phyloP scores from a whole-genome alignment of 2,888 invertebrate species.

The Epinotia brunnichana region DNA sequence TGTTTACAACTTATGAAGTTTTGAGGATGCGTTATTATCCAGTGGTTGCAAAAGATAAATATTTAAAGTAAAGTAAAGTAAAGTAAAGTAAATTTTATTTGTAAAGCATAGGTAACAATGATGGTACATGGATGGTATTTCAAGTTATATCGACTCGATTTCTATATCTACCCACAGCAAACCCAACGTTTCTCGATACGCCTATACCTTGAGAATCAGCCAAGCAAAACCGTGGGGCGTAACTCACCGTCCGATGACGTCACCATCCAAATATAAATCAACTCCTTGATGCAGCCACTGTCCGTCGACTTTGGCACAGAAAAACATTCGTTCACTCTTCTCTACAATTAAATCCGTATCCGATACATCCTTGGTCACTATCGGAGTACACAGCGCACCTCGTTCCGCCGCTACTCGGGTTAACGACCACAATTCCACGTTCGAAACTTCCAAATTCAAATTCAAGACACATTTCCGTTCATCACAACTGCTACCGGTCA shows the following conservation, averaged over 20 bases:
- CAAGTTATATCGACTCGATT: not conserved
- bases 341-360: conserved; percentile 60
- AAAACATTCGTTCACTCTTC: conserved; percentile 62
- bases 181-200: not conserved
- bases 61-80: no score
- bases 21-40: conserved; percentile 3
- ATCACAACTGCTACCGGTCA: conserved; percentile 63
- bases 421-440: conserved; percentile 68
- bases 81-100: no score
- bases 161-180: conserved; percentile 26
- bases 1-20: conserved; percentile 13
- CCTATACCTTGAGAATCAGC: conserved; percentile 14
- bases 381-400: conserved; percentile 56
- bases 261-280: conserved; percentile 74
- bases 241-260: conserved; percentile 64
- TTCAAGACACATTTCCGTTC: conserved; percentile 66
- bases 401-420: conserved; percentile 63
- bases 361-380: conserved; percentile 52
- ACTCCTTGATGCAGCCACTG: conserved; percentile 72
- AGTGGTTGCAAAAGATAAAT: conserved; percentile 2
- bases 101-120: no score
- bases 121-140: no score
- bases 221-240: conserved; percentile 46
- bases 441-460: conserved; percentile 63
- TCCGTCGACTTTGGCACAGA: conserved; percentile 69